These are phyloP conservation scores for Botia almorhae DNA, from an alignment of 2,797 vertebrate genomes.

Conservation along the genomic window DNA sequence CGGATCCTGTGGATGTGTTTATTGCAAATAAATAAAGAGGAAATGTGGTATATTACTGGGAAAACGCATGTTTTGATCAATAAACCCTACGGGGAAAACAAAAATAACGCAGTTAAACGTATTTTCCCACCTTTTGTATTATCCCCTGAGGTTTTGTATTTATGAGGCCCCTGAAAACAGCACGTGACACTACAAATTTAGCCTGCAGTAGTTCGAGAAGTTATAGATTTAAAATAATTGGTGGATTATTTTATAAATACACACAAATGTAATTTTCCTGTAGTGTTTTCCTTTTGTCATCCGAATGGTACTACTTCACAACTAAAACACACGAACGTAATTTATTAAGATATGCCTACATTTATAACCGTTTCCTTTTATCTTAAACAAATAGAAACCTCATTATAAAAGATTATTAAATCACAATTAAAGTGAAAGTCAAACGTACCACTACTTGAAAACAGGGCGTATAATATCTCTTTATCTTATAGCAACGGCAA, in stretches of 20 bases:
- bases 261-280: constrained; percentile 40
- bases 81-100: not conserved
- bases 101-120: not conserved
- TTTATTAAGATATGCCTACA: constrained; percentile 46
- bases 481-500: constrained; percentile 63
- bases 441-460: constrained; percentile 64
- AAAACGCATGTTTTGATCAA: constrained; percentile 5
- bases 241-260: constrained; percentile 43
- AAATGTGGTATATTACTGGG: not conserved
- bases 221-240: constrained; percentile 28
- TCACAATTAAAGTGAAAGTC: constrained; percentile 63
- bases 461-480: constrained; percentile 53
- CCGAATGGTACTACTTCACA: constrained; percentile 34
- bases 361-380: constrained; percentile 34
- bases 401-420: constrained; percentile 64
- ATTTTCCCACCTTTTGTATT: constrained; percentile 29
- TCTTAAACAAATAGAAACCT: constrained; percentile 64
- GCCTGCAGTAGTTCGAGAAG: constrained; percentile 8
- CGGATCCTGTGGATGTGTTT: not conserved
- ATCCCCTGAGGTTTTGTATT: constrained; percentile 57
- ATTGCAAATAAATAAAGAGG: constrained; percentile 29
- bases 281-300: constrained; percentile 33
- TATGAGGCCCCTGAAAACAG: constrained; percentile 51
- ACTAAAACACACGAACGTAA: constrained; percentile 44
- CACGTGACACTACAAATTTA: constrained; percentile 29